Evolutionary conservation across 2,797 vertebrate species (phyloP).

Genomic region (Agapornis canus): DNA sequence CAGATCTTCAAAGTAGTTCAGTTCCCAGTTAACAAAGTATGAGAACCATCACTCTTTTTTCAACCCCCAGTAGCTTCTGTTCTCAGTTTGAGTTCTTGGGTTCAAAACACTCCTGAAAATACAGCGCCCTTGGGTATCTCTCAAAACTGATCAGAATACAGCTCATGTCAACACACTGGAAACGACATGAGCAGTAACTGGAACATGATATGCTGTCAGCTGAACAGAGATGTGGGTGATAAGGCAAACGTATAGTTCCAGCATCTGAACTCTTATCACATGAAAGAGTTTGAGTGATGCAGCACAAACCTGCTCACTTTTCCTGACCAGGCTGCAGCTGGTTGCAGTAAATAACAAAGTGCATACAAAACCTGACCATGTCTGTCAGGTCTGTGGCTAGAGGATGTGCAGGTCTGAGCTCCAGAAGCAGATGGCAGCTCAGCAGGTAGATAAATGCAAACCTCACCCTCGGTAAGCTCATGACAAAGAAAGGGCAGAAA

Average conservation of each 20-base stretch:
- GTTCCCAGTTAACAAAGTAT: background rate
- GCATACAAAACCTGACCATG: background rate
- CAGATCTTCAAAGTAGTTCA: background rate
- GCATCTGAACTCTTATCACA: rapidly evolving
- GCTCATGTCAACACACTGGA: background rate
- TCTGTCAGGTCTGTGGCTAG: background rate
- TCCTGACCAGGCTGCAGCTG: background rate
- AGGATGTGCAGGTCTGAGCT: background rate
- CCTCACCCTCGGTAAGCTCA: slow-evolving; percentile 31
- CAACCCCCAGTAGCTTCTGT: background rate
- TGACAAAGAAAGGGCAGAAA: slow-evolving; percentile 69
- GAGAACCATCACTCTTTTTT: background rate
- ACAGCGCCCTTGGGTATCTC: rapidly evolving
- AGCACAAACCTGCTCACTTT: background rate
- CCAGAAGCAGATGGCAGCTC: slow-evolving; percentile 66
- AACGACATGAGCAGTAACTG: background rate
- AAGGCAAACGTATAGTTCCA: background rate
- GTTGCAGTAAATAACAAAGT: background rate
- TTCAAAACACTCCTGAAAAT: background rate
- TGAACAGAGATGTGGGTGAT: background rate
- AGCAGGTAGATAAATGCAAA: slow-evolving; percentile 71
- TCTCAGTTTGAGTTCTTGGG: background rate
- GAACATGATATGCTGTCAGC: background rate
- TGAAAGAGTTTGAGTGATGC: background rate
- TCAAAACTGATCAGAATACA: background rate